Conservation (phyloP, 1,140 invertebrate genomes). For the Conopomorpha cramerella region DNA sequence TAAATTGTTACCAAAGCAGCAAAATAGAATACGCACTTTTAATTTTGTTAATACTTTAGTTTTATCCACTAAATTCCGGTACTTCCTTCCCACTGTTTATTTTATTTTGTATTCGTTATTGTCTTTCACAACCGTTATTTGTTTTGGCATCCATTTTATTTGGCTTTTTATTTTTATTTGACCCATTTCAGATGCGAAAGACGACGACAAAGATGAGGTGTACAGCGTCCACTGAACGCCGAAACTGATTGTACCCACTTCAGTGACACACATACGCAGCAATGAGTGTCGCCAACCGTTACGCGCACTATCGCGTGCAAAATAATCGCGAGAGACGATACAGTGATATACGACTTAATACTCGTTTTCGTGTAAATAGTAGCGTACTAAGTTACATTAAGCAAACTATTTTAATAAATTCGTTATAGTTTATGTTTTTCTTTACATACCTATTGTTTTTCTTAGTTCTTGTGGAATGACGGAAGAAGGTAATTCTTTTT, state of each 20-base stretch:
- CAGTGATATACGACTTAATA: slow-evolving; percentile 50
- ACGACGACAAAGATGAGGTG: slow-evolving; percentile 46
- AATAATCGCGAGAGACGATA: slow-evolving; percentile 50
- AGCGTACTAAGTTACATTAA: slow-evolving; percentile 35
- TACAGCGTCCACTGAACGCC: slow-evolving; percentile 42
- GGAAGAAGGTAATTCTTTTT: not conserved
- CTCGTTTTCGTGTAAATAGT: slow-evolving; percentile 42
- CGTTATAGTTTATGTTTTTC: slow-evolving; percentile 31
- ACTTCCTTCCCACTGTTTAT: too few species aligned
- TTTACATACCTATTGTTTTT: too few species aligned
- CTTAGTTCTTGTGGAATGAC: too few species aligned
- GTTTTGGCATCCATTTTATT: slow-evolving; percentile 19
- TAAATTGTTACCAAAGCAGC: too few species aligned
- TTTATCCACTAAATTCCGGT: too few species aligned
- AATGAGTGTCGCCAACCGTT: too few species aligned
- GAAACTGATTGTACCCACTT: slow-evolving; percentile 21
- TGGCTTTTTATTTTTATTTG: slow-evolving; percentile 43
- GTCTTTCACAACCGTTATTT: too few species aligned
- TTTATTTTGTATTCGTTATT: slow-evolving; percentile 15
- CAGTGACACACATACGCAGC: too few species aligned
- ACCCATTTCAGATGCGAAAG: slow-evolving; percentile 49
- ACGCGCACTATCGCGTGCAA: too few species aligned
- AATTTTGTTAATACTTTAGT: too few species aligned
- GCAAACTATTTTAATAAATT: slow-evolving; percentile 23
- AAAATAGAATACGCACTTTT: too few species aligned